phyloP scores from a whole-genome alignment of 2,888 invertebrate genomes.

The Leptura quadrifasciata region DNA sequence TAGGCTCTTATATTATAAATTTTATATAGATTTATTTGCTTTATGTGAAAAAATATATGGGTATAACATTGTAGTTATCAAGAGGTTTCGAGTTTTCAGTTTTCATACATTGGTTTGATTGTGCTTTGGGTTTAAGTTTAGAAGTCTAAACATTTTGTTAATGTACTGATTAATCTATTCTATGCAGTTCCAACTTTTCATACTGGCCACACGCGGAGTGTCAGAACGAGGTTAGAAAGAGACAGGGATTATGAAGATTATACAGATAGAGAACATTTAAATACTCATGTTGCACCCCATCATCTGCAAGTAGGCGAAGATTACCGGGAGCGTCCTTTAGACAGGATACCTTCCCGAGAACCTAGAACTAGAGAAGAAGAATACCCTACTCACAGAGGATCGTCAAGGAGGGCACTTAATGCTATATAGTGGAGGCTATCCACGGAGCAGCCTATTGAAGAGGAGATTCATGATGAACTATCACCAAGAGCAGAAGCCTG shows the following conservation, averaged over 20 bases:
- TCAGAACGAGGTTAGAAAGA: conserved; percentile 75
- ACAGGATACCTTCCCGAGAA: conserved; percentile 66
- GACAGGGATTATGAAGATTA: conserved; percentile 77
- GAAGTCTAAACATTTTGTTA: conserved; percentile 33
- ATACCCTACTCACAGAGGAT: conserved; percentile 74
- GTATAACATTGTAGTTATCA: neutral
- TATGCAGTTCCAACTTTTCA: conserved; percentile 73
- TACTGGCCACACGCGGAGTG: conserved; percentile 71
- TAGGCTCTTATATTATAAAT: no score
- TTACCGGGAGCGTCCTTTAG: conserved; percentile 68
- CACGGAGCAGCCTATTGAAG: conserved; percentile 74
- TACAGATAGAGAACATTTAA: conserved; percentile 66
- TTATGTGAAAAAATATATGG: conserved; percentile 13
- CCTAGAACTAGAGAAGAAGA: conserved; percentile 70
- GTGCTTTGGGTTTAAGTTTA: conserved; percentile 15
- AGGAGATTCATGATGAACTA: conserved; percentile 72
- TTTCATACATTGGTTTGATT: conserved; percentile 12
- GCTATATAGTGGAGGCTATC: conserved; percentile 81
- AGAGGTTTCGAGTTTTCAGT: neutral
- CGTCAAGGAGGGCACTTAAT: conserved; percentile 83
- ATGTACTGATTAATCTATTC: conserved; percentile 46
- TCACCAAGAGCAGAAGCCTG: conserved; percentile 67
- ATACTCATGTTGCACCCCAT: conserved; percentile 63
- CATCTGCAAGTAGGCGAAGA: conserved; percentile 70
- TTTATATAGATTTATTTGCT: neutral